A percentile compares a stretch with the other conserved stretches of the same genome.
Conservation (phyloP, 2,113 vertebrate genomes). For the Plectropomus leopardus region DNA sequence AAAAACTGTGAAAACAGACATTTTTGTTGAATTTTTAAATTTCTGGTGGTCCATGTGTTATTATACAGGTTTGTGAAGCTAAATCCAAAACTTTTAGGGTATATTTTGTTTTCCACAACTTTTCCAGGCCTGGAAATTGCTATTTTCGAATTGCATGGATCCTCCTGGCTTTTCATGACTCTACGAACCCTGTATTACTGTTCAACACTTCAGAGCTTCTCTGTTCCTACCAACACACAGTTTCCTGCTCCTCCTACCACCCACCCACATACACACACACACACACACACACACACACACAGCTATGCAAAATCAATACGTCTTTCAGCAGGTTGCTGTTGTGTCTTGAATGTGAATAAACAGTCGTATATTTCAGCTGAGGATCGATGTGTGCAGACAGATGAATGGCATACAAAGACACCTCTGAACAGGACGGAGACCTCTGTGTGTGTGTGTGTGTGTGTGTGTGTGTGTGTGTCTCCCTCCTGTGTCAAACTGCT, state of each 20-base stretch:
- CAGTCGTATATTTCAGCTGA: slow-evolving; percentile 76
- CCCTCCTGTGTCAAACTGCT: slow-evolving; percentile 43
- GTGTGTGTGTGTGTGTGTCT: slow-evolving; percentile 17
- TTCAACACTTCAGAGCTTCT: slow-evolving; percentile 2
- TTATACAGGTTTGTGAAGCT: no score
- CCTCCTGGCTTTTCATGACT: no score
- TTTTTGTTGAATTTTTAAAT: no score
- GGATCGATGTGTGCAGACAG: slow-evolving; percentile 78
- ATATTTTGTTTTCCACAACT: no score
- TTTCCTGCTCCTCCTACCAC: slow-evolving; percentile 21
- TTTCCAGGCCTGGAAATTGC: no score
- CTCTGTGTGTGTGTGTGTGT: slow-evolving; percentile 30
- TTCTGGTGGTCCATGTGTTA: no score
- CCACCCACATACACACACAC: slow-evolving; percentile 35
- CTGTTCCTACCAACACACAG: slow-evolving; percentile 8
- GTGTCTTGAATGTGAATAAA: slow-evolving; percentile 82
- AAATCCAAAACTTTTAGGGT: no score
- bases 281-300: slow-evolving; percentile 25
- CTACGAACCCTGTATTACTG: neutral
- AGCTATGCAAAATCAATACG: slow-evolving; percentile 74
- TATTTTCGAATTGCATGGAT: no score
- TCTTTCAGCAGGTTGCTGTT: slow-evolving; percentile 72
- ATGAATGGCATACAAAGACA: slow-evolving; percentile 75
- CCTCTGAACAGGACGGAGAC: slow-evolving; percentile 58
- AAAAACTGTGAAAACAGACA: no score